Evolutionary conservation across 2,113 vertebrate species (phyloP).

Genomic region (crab-eating macaque (Macaca fascicularis)): T2T-MFA8v1.1 NC_088385.1:27184501-27185000

Average conservation of each 20-base stretch:
- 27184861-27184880: neutral
- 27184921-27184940: neutral
- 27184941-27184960: neutral
- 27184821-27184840: neutral
- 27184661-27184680: neutral
- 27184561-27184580: neutral
- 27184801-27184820: neutral
- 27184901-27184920: neutral
- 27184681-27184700: neutral
- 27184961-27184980: neutral
- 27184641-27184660: neutral
- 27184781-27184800: neutral
- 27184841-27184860: neutral
- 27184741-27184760: neutral
- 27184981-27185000: no score
- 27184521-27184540: neutral
- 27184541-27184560: neutral
- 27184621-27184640: neutral
- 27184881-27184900: neutral
- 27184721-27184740: no score
- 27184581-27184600: neutral
- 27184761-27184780: neutral
- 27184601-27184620: neutral
- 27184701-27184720: neutral
- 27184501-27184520: neutral